These are phyloP conservation scores for Temnothorax longispinosus DNA, from an alignment of 1,140 invertebrate genomes.

Conservation along the genomic window DNA sequence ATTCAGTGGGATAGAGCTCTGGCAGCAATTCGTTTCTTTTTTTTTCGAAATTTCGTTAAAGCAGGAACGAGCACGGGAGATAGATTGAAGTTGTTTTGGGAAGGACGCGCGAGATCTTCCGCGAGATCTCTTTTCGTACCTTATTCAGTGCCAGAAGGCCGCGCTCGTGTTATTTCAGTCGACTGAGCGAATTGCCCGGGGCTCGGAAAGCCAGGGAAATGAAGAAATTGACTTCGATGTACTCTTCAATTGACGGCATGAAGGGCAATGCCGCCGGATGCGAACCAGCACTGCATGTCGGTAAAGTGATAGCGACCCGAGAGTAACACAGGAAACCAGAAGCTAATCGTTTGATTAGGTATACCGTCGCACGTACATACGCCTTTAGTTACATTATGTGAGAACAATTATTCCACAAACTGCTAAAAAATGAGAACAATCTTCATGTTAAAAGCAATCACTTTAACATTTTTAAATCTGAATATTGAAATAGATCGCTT, in stretches of 20 bases:
- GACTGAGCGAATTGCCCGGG: constrained; percentile 32
- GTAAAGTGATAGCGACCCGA: constrained; percentile 31
- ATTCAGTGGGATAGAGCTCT: background rate
- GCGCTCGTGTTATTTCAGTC: constrained; percentile 63
- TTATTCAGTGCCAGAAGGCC: background rate
- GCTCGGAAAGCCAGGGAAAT: constrained; percentile 38
- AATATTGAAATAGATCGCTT: background rate
- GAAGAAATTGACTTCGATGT: constrained; percentile 32
- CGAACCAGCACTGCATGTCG: background rate
- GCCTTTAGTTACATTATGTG: background rate
- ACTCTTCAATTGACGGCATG: constrained; percentile 29
- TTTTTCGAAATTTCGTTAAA: constrained; percentile 2
- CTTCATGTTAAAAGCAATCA: background rate
- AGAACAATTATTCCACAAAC: background rate
- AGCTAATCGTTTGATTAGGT: constrained; percentile 34
- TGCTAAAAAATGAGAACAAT: background rate
- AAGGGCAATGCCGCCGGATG: constrained; percentile 16
- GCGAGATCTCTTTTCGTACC: background rate
- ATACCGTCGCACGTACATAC: background rate
- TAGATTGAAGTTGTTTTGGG: constrained; percentile 19
- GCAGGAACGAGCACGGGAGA: background rate
- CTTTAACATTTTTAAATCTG: background rate
- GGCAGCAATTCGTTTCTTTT: background rate
- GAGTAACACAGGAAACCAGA: constrained; percentile 1
- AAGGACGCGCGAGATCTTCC: background rate